A percentile compares a stretch with the other conserved stretches of the same genome.
These are phyloP conservation scores for Nixonia krombeini DNA, from an alignment of 1,140 invertebrate genomes.

Conservation along the genomic window DNA sequence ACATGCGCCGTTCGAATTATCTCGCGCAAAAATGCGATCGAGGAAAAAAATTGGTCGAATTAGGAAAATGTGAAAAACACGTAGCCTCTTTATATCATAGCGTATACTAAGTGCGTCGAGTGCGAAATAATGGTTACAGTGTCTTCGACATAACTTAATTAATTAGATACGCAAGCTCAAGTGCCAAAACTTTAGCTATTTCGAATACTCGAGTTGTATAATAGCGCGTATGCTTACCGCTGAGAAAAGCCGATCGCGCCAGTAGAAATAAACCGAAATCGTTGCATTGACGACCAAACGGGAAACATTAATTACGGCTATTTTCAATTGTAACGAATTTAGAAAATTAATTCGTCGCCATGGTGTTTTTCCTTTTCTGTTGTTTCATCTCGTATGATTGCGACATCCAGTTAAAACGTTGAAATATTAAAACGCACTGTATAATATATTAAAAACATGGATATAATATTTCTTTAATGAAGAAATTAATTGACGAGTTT, in stretches of 20 bases:
- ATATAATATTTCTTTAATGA: constrained; percentile 25
- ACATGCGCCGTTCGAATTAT: not conserved
- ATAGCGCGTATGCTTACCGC: constrained; percentile 45
- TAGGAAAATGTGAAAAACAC: constrained; percentile 4
- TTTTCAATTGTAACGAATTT: not conserved
- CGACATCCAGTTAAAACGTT: constrained; percentile 21
- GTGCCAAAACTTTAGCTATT: constrained; percentile 65
- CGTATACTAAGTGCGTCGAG: constrained; percentile 29
- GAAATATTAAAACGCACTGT: constrained; percentile 21
- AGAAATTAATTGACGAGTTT: constrained; percentile 23
- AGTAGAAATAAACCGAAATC: constrained; percentile 33
- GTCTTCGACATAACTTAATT: constrained; percentile 45
- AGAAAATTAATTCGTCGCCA: not conserved
- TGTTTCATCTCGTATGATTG: constrained; percentile 12
- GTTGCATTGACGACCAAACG: constrained; percentile 7
- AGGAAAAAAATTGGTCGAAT: constrained; percentile 17
- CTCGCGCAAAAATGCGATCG: not conserved
- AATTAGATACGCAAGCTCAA: constrained; percentile 63
- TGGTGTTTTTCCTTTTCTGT: constrained; percentile 11
- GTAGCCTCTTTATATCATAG: constrained; percentile 23
- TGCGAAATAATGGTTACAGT: constrained; percentile 23
- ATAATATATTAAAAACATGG: constrained; percentile 27
- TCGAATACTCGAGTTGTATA: constrained; percentile 48
- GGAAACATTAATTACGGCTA: constrained; percentile 17
- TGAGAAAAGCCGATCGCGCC: constrained; percentile 45